Base-by-base conservation (phyloP, 64 coral and sea anemone species). In the Montipora efflorescens region DNA sequence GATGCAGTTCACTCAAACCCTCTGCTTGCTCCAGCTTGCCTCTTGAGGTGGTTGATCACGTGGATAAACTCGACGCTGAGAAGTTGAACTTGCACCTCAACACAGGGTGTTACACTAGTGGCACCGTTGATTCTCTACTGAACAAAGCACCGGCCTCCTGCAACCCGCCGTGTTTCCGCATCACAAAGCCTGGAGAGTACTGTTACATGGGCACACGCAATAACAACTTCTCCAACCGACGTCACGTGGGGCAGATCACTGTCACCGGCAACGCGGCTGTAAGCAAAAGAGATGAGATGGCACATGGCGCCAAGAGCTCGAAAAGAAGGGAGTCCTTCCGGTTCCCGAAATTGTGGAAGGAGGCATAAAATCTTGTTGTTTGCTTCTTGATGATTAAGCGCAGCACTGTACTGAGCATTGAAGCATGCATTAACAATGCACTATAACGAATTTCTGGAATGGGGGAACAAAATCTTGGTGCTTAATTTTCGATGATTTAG, bases 141-240 rank as follows among this genome's bases (percentile, higher is more conserved):
- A 61, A 83, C 80, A 83, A 83, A 3, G 80, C 80, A 59, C 80
- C 80, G 22, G 80, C 80, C 51, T 83, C 80, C 18, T 77, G 75
- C 14, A 77, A 77, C 44, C 75, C 75, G 44, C 75, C 75, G 75
- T 77, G 75, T 77, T 83, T 83, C 80, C 80, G 80, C 80, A 83
- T 83, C 80, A 83, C 80, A 19, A 83, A 64, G 80, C 80, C 80
- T 59, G 80, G 80, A 19, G 62, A 83, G 80, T 83, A 83, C 80
- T 83, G 80, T 83, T 83, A 83, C 52, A 83, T 83, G 80, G 52
- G 80, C 80, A 83, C 80, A 57, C 80, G 80, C 80, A 83, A 83
- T 61, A 83, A 83, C 57, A 83, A 83, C 80, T 83, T 83, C 80
- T 83, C 80, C 80, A 83, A 83, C 80, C 80, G 80, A 83, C 80